These are phyloP conservation scores for Dendroctonus ponderosae DNA, from an alignment of 1,140 invertebrate genomes.

Conservation along the genomic window DNA sequence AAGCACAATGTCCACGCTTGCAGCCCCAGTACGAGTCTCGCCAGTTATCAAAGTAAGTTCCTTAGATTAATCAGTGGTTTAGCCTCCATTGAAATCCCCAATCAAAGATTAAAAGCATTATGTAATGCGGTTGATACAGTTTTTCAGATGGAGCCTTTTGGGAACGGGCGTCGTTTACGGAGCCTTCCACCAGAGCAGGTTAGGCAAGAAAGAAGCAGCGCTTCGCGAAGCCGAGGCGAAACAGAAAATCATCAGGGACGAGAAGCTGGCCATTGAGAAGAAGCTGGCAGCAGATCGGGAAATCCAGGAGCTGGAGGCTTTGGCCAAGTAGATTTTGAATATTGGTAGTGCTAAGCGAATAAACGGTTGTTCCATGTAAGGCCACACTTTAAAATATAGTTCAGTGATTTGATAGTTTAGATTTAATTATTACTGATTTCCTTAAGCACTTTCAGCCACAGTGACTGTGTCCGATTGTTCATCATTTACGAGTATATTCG, in stretches of 20 bases:
- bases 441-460: no score
- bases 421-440: no score
- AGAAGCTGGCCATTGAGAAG: conserved; percentile 68
- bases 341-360: conserved; percentile 6
- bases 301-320: conserved; percentile 46
- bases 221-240: conserved; percentile 64
- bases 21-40: conserved; percentile 66
- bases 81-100: background rate
- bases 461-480: no score
- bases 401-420: no score
- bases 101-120: conserved; percentile 11
- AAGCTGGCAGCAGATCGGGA: conserved; percentile 54
- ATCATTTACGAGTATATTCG: no score
- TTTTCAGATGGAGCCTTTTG: conserved; percentile 72
- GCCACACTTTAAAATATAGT: no score
- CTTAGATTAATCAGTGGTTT: background rate
- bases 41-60: conserved; percentile 69
- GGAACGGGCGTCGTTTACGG: conserved; percentile 67
- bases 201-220: conserved; percentile 65
- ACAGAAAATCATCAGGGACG: conserved; percentile 66
- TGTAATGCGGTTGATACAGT: conserved; percentile 51
- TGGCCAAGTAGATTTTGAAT: conserved; percentile 37
- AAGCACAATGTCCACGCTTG: background rate
- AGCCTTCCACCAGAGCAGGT: conserved; percentile 64
- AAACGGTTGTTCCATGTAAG: no score